phyloP scores from a whole-genome alignment of 2,888 invertebrate genomes.

The Drosophila nigritarsus region DNA sequence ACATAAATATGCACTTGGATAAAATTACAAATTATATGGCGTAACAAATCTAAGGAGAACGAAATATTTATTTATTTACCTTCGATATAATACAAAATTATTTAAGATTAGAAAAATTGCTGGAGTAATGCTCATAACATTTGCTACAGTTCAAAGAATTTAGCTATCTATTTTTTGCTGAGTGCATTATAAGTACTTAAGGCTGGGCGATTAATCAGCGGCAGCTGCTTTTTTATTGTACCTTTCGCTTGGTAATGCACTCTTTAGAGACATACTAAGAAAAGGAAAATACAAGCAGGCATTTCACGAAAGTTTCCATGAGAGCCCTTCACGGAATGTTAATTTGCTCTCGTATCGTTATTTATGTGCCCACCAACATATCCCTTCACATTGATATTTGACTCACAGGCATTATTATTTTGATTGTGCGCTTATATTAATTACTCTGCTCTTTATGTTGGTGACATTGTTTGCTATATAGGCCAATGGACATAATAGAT shows the following conservation, averaged over 20 bases:
- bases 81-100: not conserved
- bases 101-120: no score
- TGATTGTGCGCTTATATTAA: constrained; percentile 28
- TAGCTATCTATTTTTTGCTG: not conserved
- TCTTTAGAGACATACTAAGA: not conserved
- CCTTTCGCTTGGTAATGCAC: not conserved
- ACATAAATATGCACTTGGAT: not conserved
- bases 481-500: constrained; percentile 48
- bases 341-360: constrained; percentile 25
- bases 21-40: not conserved
- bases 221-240: not conserved
- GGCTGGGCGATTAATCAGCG: not conserved
- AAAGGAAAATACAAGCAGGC: not conserved
- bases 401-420: constrained; percentile 23
- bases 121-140: not conserved
- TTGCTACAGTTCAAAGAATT: not conserved
- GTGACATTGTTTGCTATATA: constrained; percentile 38
- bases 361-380: constrained; percentile 11
- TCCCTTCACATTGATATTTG: constrained; percentile 22
- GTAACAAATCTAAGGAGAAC: not conserved
- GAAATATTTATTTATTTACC: not conserved
- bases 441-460: constrained; percentile 40
- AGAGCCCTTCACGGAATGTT: constrained; percentile 19
- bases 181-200: not conserved
- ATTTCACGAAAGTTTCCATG: constrained; percentile 12